Base-by-base conservation (phyloP, 2,113 vertebrate species). In the Protobothrops mucrosquamatus region DNA sequence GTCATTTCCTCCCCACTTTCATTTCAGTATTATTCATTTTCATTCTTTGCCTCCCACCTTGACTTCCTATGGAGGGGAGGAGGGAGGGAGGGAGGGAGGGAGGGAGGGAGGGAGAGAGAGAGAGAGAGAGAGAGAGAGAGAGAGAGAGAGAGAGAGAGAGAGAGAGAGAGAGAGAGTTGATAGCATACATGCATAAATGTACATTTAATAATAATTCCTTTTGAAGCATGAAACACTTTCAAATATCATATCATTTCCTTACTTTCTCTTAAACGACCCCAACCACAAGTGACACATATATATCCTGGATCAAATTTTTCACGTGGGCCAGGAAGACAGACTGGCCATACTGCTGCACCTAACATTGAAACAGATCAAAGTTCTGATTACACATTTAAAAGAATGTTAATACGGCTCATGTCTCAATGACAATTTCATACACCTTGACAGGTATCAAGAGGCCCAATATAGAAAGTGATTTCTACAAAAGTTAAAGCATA, bases 201-300 rank as follows among this genome's bases (percentile, higher is more conserved):
- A 81, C 34, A 81, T 20, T 81, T 39, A 81, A 81, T 81, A 81
- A 39, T 22, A 39, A 20, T n/a, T 74, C n/a, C 15, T 69, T 64
- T 24, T 64, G 10, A 43, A 93, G 64, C 10, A 74, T 74, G 29
- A 20, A 64, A 46, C 11, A 2, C 26, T 90, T 43, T 29, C 54
- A 91, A 29, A 4, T 51, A 23, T 1, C 89, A 56, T 4, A 18
- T 0, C 0, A 85, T 64, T 23, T 3, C 3, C 97, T 98, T 97
- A 98, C 98, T 97, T 96, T 99, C 98, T 93, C 94, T 95, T 23
- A 97, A 95, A 88, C 95, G 95, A 7, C 98, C 98, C 98, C 99
- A 99, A 69, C 99, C 99, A 93, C 96, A 97, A 23, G 98, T 96
- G 94, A 97, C 96, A 92, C 99, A 99, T 29, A 96, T 92, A 93